Evolutionary conservation across 2,888 invertebrate species (phyloP).

Genomic region (Habroteleia sp.): DNA sequence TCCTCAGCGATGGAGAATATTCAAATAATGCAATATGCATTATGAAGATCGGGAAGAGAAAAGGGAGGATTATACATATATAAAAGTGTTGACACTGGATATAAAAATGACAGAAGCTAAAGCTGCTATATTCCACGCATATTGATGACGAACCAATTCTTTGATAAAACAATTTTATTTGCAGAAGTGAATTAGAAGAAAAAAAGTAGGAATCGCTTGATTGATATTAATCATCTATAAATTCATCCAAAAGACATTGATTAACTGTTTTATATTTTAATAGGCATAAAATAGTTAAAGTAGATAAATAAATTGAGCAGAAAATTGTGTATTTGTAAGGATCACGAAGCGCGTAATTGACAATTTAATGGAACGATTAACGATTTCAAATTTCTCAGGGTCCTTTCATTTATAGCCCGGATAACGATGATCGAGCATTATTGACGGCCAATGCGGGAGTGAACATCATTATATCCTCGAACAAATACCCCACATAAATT

Average conservation of each 20-base stretch:
- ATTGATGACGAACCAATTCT: slow-evolving; percentile 44
- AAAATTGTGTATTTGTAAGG: slow-evolving; percentile 71
- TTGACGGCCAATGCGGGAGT: slow-evolving; percentile 67
- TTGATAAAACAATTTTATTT: slow-evolving; percentile 12
- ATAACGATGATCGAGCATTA: slow-evolving; percentile 73
- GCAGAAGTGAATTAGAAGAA: slow-evolving; percentile 8
- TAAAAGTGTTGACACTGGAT: slow-evolving; percentile 70
- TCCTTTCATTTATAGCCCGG: slow-evolving; percentile 54
- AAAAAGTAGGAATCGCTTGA: slow-evolving; percentile 27
- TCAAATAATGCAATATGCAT: slow-evolving; percentile 56
- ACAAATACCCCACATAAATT: slow-evolving; percentile 59
- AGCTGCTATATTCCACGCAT: slow-evolving; percentile 71
- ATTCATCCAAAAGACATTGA: no score
- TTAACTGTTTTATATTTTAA: slow-evolving; percentile 31
- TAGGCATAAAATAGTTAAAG: slow-evolving; percentile 50
- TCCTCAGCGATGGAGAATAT: slow-evolving; percentile 57
- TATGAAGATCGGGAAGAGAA: slow-evolving; percentile 56
- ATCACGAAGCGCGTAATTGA: slow-evolving; percentile 69
- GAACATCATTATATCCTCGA: slow-evolving; percentile 53
- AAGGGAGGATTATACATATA: slow-evolving; percentile 45
- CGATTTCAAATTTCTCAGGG: slow-evolving; percentile 66
- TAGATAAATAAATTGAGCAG: slow-evolving; percentile 68
- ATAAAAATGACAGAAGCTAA: slow-evolving; percentile 71
- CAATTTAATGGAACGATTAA: slow-evolving; percentile 57
- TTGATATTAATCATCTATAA: slow-evolving; percentile 38